Evolutionary conservation across 2,113 vertebrate genomes (phyloP), one percentile per base, ranked within the genome.

Genomic region (Bucco capensis): DNA sequence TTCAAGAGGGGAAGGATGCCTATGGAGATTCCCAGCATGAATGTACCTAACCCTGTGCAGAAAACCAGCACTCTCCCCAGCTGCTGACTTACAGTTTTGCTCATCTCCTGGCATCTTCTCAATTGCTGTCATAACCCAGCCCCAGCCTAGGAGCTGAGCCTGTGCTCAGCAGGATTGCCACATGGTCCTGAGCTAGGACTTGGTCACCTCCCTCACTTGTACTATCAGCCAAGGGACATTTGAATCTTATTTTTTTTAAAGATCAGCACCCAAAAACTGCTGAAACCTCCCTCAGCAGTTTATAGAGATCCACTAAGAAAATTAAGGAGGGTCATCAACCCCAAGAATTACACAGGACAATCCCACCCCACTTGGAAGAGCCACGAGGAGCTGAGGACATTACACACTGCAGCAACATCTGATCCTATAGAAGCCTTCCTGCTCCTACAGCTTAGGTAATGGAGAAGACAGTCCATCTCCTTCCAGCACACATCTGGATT

Each of bases 391-490:
- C 49, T 0, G 2, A 81, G 60, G n/a, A 50, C 1, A 3, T n/a
- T 46, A 56, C 0, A 0, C 12, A 5, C n/a, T 19, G 37, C 77
- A 60, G 44, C 30, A 61, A 46, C 38, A 40, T 3, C 13, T 8
- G n/a, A 14, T 30, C 17, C 0, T 4, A 19, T 2, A 33, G 72
- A 67, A 95, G 44, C 44, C 30, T 66, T 88, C 35, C 57, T 64
- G 47, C 38, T 77, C 51, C 57, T 56, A 3, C 0, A 30, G 23
- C 64, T 69, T 40, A 74, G 69, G 65, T 53, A 40, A 61, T 0
- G 0, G 56, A 47, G 75, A 71, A 21, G 56, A 30, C 60, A 66
- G 65, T n/a, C 57, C 46, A 33, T 44, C 56, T 70, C 47, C 71
- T 73, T 46, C 46, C 8, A 51, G 44, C 42, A 44, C 46, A 85